Evolutionary conservation across 2,888 invertebrate genomes (phyloP).

Genomic region (Dynastes hyllus): DNA sequence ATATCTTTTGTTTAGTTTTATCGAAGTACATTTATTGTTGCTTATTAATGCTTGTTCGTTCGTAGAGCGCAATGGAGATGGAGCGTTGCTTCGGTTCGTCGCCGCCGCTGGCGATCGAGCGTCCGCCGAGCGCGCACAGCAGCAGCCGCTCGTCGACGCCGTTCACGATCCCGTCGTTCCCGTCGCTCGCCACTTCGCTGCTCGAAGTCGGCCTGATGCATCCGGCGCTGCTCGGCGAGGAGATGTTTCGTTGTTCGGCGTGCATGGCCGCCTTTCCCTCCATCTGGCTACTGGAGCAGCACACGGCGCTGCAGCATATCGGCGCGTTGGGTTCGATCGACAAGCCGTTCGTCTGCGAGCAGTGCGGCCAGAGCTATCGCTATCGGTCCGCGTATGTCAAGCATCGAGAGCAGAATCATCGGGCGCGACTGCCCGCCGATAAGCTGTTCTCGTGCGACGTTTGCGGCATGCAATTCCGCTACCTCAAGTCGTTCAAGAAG

Average conservation of each 20-base stretch:
- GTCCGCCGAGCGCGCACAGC: slow-evolving; percentile 70
- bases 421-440: slow-evolving; percentile 89
- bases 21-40: no score
- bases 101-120: slow-evolving; percentile 66
- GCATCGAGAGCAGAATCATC: slow-evolving; percentile 92
- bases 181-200: slow-evolving; percentile 74
- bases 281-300: slow-evolving; percentile 90
- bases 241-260: slow-evolving; percentile 78
- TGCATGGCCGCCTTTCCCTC: slow-evolving; percentile 92
- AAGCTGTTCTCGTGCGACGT: slow-evolving; percentile 93
- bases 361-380: slow-evolving; percentile 90
- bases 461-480: slow-evolving; percentile 93
- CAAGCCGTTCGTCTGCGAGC: slow-evolving; percentile 93
- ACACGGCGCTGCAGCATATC: slow-evolving; percentile 89
- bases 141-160: slow-evolving; percentile 74
- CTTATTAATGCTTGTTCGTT: not conserved
- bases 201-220: slow-evolving; percentile 74
- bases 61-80: slow-evolving; percentile 68
- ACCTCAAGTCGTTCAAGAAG: slow-evolving; percentile 92
- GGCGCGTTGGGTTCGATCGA: slow-evolving; percentile 76
- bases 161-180: slow-evolving; percentile 74
- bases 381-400: slow-evolving; percentile 89
- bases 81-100: slow-evolving; percentile 71
- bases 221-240: slow-evolving; percentile 69
- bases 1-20: no score